These are phyloP conservation scores for Lanistes nyassanus DNA, from an alignment of 1,140 invertebrate species.

Conservation along the genomic window DNA sequence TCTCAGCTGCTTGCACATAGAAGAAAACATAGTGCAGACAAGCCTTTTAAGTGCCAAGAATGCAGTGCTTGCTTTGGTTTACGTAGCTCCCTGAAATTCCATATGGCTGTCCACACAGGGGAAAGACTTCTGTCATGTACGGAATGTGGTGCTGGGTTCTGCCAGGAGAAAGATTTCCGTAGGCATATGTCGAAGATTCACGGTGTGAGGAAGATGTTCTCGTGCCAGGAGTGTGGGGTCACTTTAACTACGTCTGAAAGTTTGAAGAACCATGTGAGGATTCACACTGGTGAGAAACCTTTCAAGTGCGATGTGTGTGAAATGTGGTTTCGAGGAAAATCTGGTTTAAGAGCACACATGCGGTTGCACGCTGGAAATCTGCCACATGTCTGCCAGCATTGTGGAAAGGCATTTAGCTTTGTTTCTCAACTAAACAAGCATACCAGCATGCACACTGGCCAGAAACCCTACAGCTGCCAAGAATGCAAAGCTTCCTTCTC, in stretches of 20 bases:
- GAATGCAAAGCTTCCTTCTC: not conserved
- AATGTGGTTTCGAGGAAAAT: not conserved
- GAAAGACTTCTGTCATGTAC: conserved; percentile 51
- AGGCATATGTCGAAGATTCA: conserved; percentile 68
- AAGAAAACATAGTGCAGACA: conserved; percentile 78
- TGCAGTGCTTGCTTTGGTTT: conserved; percentile 39
- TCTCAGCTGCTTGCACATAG: no score
- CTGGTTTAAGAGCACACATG: not conserved
- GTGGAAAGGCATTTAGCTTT: not conserved
- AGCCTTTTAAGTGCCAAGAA: conserved; percentile 35
- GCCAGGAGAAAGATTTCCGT: conserved; percentile 40
- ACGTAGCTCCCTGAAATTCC: conserved; percentile 29
- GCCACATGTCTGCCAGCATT: not conserved
- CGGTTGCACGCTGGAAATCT: not conserved
- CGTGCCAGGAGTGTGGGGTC: conserved; percentile 97
- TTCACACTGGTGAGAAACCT: conserved; percentile 60
- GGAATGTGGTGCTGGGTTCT: conserved; percentile 47
- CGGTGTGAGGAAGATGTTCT: conserved; percentile 96
- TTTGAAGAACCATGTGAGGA: conserved; percentile 54
- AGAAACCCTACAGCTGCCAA: not conserved
- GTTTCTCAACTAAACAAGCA: not conserved
- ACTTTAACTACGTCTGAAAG: conserved; percentile 73
- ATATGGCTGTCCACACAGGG: conserved; percentile 45
- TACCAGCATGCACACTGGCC: not conserved
- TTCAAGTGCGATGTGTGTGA: conserved; percentile 23